Base-by-base conservation (phyloP, 2,888 invertebrate species). In the Rhingia rostrata region DNA sequence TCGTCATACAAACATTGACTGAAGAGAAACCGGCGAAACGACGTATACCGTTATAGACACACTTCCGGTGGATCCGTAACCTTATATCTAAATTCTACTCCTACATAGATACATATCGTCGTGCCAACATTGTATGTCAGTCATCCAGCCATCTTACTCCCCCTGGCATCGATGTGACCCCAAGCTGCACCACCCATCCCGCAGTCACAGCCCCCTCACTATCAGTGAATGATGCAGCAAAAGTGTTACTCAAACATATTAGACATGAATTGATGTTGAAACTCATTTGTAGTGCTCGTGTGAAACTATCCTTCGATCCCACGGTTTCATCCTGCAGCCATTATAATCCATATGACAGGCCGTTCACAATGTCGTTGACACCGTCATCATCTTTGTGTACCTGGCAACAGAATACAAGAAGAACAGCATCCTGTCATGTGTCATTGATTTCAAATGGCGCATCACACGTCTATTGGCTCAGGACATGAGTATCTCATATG, bases 401-500 rank as follows among this genome's bases (percentile, higher is more conserved):
- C 56, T 56, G 56, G 35, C 56, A 33, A 41, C 30, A 39, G 22
- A 63, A 77, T 63, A 51, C 63, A 51, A 64, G 67, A 61, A 49
- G 61, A 67, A 69, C 37, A 43, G 30, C 43, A 74, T 45, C 32
- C 67, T 75, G 74, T 39, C 69, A 63, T 56, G 51, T 74, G 32
- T 81, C 74, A 81, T 81, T 81, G 80, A 81, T 81, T 56, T 81
- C 67, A 75, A 22, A 51, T 45, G 49, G 56, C 43, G 69, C 51
- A 54, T 60, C 54, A 47, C 6, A 49, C 6, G 49, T 56, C 33
- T 41, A 49, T 22, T 39, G 39, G 22, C 22, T 22, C 22, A 22
- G 22, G 22, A 22, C 22, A 22, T 22, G 22, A 22, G 22, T 39
- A 35, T 45, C 32, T 30, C 66, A 51, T 58, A 37, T 56, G 14